A percentile compares a stretch with the other conserved stretches of the same genome.
These are phyloP conservation scores for Takifugu flavidus DNA, from an alignment of 2,113 vertebrate species.

Conservation along the genomic window DNA sequence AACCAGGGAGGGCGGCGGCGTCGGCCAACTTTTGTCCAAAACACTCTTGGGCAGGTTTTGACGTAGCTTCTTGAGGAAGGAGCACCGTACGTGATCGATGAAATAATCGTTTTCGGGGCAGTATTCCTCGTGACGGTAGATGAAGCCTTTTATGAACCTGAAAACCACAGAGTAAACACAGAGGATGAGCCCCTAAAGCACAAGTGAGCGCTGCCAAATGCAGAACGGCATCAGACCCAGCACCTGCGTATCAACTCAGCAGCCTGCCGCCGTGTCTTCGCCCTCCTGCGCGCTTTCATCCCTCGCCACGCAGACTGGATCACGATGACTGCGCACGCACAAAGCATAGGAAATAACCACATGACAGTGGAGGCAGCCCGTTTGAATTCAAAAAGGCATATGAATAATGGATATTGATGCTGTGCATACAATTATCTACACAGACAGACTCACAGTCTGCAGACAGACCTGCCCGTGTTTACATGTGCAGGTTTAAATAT, in stretches of 20 bases:
- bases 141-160: constrained; percentile 94
- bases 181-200: background rate
- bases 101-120: constrained; percentile 91
- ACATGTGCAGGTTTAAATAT: too few species aligned
- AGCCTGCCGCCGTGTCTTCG: constrained; percentile 84
- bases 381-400: background rate
- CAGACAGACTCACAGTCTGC: too few species aligned
- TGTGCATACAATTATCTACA: too few species aligned
- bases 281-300: constrained; percentile 86
- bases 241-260: constrained; percentile 87
- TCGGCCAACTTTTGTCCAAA: constrained; percentile 89
- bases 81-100: constrained; percentile 87
- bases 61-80: constrained; percentile 88
- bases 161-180: background rate
- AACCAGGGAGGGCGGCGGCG: constrained; percentile 79
- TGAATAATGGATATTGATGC: background rate
- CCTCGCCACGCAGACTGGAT: constrained; percentile 98
- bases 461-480: too few species aligned
- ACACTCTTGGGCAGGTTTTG: constrained; percentile 85
- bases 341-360: constrained; percentile 3
- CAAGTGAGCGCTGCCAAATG: background rate
- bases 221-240: constrained; percentile 12
- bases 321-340: constrained; percentile 77
- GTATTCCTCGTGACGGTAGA: constrained; percentile 85
- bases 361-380: background rate